Evolutionary conservation across 2,888 invertebrate species (phyloP).

Genomic region (Eupithecia exiguata): DNA sequence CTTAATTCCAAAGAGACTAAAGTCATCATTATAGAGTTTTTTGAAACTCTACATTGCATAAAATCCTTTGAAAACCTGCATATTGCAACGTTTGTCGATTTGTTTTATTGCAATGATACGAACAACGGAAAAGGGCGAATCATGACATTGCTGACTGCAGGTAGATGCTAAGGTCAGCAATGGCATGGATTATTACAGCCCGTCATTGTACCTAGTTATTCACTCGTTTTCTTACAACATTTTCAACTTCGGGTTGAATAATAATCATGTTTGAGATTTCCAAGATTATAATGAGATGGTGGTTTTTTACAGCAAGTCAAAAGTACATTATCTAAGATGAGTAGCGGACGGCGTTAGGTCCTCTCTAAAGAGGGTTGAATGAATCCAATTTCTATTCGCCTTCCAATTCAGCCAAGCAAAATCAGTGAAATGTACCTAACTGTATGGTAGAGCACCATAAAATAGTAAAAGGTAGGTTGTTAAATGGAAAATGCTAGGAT

Average conservation of each 20-base stretch:
- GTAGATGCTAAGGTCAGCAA: constrained; percentile 29
- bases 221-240: not conserved
- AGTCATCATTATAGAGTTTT: not conserved
- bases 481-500: constrained; percentile 2
- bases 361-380: not conserved
- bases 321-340: not conserved
- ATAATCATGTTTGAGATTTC: not conserved
- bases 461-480: not conserved
- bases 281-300: not conserved
- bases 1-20: not conserved
- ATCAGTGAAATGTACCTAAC: not conserved
- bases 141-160: constrained; percentile 33
- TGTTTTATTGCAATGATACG: constrained; percentile 15
- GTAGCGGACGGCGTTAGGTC: not conserved
- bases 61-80: not conserved
- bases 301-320: not conserved
- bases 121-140: constrained; percentile 26
- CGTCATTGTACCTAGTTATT: not conserved
- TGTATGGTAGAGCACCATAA: not conserved
- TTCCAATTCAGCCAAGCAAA: not conserved
- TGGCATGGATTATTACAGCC: constrained; percentile 11
- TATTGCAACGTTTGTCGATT: constrained; percentile 12
- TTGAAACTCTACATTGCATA: not conserved
- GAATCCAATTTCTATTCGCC: not conserved
- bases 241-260: not conserved